Conservation (phyloP, 37 sponge, comb jelly and placozoan genomes). For the Beroe ovata region DNA sequence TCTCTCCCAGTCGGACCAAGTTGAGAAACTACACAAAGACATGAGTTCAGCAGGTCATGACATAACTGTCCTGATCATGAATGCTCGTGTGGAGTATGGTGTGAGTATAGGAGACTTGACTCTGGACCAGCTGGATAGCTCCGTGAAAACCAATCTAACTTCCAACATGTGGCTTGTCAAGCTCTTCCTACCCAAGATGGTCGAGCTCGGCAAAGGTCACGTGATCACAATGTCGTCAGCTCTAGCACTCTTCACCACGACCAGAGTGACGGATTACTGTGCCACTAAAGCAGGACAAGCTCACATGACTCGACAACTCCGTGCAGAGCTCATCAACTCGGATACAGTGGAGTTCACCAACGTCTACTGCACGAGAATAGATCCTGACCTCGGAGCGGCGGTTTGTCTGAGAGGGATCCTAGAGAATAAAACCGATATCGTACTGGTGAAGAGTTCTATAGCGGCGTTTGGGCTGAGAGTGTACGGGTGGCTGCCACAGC, state of each 20-base stretch:
- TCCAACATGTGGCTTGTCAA: constrained; percentile 16
- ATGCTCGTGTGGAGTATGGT: constrained; percentile 23
- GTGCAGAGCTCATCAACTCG: neutral
- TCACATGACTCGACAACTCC: neutral
- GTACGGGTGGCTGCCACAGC: neutral
- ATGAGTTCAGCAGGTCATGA: neutral
- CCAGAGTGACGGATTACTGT: constrained; percentile 12
- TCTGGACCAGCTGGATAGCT: neutral
- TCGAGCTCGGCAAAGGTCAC: neutral
- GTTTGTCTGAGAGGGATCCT: neutral
- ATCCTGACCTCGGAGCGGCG: neutral
- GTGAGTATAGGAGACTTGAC: neutral
- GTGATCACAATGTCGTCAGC: constrained; percentile 24
- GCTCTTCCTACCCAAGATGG: constrained; percentile 26
- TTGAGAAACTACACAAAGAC: constrained; percentile 20
- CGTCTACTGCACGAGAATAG: neutral
- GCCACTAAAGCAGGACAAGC: constrained; percentile 7
- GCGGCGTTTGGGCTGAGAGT: neutral
- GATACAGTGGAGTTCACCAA: neutral
- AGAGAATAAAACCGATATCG: neutral
- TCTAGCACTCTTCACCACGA: neutral
- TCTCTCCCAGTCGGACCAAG: constrained; percentile 22
- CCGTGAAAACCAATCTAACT: neutral
- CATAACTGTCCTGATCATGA: constrained; percentile 20
- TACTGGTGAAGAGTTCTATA: neutral